phyloP scores from a whole-genome alignment of 2,113 vertebrate species.

The Anolis carolinensis region DNA sequence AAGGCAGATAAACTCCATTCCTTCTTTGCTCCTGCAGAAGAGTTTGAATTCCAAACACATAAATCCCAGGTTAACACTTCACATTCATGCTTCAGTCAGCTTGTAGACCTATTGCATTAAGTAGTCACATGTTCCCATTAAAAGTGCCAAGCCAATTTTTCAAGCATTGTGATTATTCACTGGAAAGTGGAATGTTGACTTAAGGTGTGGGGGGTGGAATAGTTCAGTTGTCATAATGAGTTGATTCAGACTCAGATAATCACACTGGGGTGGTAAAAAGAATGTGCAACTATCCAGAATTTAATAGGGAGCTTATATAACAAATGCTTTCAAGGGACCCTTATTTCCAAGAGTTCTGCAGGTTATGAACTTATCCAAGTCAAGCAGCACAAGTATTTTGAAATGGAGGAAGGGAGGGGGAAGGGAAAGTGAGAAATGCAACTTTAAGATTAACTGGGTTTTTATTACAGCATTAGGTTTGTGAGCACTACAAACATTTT shows the following conservation, averaged over 20 bases:
- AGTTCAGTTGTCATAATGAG: constrained; percentile 52
- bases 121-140: constrained; percentile 64
- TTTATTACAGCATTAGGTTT: no score
- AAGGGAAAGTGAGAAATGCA: no score
- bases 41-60: constrained; percentile 1
- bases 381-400: constrained; percentile 24
- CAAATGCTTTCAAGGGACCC: accelerated
- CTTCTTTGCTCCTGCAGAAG: constrained; percentile 23
- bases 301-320: neutral
- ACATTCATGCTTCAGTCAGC: constrained; percentile 42
- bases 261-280: neutral
- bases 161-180: constrained; percentile 55
- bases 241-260: constrained; percentile 56
- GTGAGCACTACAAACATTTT: neutral
- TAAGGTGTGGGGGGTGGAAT: constrained; percentile 4
- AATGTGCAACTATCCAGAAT: neutral
- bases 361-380: neutral
- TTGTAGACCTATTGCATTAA: constrained; percentile 56
- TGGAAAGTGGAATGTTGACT: constrained; percentile 52
- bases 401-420: no score
- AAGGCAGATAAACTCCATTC: constrained; percentile 31
- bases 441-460: no score
- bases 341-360: neutral
- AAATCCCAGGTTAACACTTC: constrained; percentile 39
- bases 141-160: constrained; percentile 49